These are phyloP conservation scores for Pluvianellus socialis DNA, from an alignment of 2,113 vertebrate species.

Conservation along the genomic window DNA sequence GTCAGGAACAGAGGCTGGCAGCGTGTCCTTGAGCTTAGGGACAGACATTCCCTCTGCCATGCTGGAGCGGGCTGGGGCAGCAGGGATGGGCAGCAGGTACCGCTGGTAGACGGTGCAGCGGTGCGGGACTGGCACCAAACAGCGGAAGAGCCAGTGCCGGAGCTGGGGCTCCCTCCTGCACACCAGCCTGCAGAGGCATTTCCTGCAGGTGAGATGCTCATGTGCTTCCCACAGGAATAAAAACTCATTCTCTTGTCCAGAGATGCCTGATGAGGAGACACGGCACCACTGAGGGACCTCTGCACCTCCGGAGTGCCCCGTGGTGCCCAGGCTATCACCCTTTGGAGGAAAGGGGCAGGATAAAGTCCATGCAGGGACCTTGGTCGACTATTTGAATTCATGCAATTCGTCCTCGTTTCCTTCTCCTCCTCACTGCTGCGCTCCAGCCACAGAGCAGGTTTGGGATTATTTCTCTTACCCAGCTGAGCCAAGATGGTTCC, in stretches of 20 bases:
- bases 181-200: background rate
- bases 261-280: background rate
- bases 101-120: accelerated
- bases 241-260: background rate
- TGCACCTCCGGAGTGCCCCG: background rate
- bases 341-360: background rate
- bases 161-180: background rate
- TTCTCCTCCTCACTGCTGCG: background rate
- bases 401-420: background rate
- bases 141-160: accelerated
- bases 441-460: background rate
- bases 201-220: accelerated
- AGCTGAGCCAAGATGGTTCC: background rate
- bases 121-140: background rate
- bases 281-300: background rate
- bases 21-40: accelerated
- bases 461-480: conserved; percentile 1
- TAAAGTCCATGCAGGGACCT: background rate
- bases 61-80: accelerated
- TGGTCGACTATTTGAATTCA: background rate
- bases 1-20: background rate
- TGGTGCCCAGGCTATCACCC: background rate
- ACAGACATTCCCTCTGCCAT: background rate
- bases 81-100: background rate
- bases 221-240: background rate